These are phyloP conservation scores for Rhagologus leucostigma DNA, from an alignment of 2,113 vertebrate genomes.

Conservation along the genomic window DNA sequence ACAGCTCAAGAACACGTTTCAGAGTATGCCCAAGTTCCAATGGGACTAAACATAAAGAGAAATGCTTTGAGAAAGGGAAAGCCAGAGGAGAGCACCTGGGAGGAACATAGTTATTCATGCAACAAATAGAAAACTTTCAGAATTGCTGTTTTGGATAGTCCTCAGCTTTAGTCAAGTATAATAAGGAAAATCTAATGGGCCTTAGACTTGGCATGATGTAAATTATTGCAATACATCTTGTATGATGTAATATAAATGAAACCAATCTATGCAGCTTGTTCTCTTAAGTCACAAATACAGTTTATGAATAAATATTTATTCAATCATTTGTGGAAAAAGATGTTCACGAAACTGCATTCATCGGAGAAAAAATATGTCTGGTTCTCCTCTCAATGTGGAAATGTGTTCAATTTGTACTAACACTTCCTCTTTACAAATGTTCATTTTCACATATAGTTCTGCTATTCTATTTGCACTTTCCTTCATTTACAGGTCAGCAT, in stretches of 20 bases:
- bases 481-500: conserved; percentile 21
- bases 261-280: background rate
- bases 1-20: background rate
- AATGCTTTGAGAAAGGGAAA: background rate
- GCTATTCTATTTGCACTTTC: background rate
- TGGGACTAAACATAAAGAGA: background rate
- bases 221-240: background rate
- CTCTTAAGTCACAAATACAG: conserved; percentile 27
- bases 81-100: background rate
- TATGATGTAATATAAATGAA: background rate
- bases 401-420: conserved; percentile 13
- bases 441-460: background rate
- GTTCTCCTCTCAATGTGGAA: conserved; percentile 2
- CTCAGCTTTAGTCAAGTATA: background rate
- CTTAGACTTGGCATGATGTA: background rate
- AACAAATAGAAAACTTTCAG: background rate
- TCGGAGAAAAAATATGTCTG: background rate
- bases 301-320: conserved; percentile 56
- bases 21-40: background rate
- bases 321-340: conserved; percentile 24
- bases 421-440: conserved; percentile 2
- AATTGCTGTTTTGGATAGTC: background rate
- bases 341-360: background rate
- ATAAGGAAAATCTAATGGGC: conserved; percentile 4
- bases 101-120: background rate